Evolutionary conservation across 2,113 vertebrate genomes (phyloP), one percentile per base, ranked within the genome.

Genomic region (Rhegmatorhina hoffmannsi): DNA sequence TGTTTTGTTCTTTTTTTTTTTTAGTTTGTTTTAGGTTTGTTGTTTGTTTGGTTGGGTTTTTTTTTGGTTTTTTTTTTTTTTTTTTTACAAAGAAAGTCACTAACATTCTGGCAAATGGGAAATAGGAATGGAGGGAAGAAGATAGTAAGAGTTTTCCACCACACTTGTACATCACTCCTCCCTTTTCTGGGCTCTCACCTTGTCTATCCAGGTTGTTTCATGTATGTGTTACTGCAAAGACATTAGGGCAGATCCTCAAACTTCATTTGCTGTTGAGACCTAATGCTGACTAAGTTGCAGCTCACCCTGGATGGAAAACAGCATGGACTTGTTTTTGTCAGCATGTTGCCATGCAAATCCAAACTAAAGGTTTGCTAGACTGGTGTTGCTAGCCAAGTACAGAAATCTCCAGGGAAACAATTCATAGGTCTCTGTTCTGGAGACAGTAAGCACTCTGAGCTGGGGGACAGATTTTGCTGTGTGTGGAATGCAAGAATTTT

Each of bases 291-390:
- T 46, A 9, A 33, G 1, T 16, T 62, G 17, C 46, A 76, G 33
- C 38, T 76, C 8, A n/a, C 20, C 33, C 66, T 62, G 72, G 29
- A 19, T 36, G 33, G 52, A 40, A 86, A 80, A 50, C 24, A 66
- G 5, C 7, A 4, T 0, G 4, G 52, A 15, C 26, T 52, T 0
- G 2, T 33, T 84, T 66, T 24, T 38, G 19, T n/a, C 43, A 28
- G 33, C 19, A 24, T 6, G 3, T 5, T n/a, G 13, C 31, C 15
- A 11, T 15, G 31, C 21, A 92, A 64, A 72, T 49, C 14, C 23
- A 5, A 16, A 3, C 28, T 50, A 53, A 63, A 17, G 5, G 19
- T 60, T 72, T 86, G 9, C 20, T 67, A 17, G 38, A 14, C 19
- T 59, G 24, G 1, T 13, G 21, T 29, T 77, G 74, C 53, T 60